Conservation (phyloP, 2,113 vertebrate species). For the Esox niger region DNA sequence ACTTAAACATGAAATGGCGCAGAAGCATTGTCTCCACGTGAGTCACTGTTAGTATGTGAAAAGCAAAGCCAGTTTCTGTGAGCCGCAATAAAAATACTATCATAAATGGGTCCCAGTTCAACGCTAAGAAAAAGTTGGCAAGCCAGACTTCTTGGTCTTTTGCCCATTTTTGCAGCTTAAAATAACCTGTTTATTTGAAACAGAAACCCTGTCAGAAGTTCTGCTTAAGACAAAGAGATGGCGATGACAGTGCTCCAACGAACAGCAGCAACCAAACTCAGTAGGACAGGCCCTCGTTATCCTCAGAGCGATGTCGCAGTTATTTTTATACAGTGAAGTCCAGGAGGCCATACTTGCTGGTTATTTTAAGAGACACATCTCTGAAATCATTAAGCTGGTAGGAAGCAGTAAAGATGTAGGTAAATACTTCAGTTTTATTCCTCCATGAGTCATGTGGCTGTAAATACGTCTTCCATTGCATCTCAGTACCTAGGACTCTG, state of each 20-base stretch:
- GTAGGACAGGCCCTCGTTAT: slow-evolving; percentile 36
- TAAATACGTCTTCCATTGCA: slow-evolving; percentile 55
- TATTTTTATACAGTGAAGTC: slow-evolving; percentile 65
- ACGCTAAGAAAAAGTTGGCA: slow-evolving; percentile 33
- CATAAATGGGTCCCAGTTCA: slow-evolving; percentile 23
- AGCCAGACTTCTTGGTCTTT: slow-evolving; percentile 34
- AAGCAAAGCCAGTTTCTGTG: slow-evolving; percentile 43
- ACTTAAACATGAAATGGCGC: slow-evolving; percentile 21
- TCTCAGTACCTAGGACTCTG: slow-evolving; percentile 25
- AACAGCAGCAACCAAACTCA: slow-evolving; percentile 51
- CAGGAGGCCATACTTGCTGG: slow-evolving; percentile 50
- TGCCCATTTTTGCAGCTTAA: slow-evolving; percentile 58
- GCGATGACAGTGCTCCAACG: slow-evolving; percentile 53
- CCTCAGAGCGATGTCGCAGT: slow-evolving; percentile 37
- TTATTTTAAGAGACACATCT: slow-evolving; percentile 63
- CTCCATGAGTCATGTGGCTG: slow-evolving; percentile 57
- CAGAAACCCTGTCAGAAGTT: slow-evolving; percentile 67
- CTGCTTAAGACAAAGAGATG: slow-evolving; percentile 57
- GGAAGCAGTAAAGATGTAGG: slow-evolving; percentile 64
- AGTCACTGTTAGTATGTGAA: slow-evolving; percentile 53
- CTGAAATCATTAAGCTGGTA: slow-evolving; percentile 63
- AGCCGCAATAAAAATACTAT: slow-evolving; percentile 38
- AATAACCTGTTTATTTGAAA: slow-evolving; percentile 64
- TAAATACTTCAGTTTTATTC: slow-evolving; percentile 65
- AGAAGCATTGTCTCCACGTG: slow-evolving; percentile 25